Base-by-base conservation (phyloP, 1,140 invertebrate species). In the Philotrypesis tridentata region DNA sequence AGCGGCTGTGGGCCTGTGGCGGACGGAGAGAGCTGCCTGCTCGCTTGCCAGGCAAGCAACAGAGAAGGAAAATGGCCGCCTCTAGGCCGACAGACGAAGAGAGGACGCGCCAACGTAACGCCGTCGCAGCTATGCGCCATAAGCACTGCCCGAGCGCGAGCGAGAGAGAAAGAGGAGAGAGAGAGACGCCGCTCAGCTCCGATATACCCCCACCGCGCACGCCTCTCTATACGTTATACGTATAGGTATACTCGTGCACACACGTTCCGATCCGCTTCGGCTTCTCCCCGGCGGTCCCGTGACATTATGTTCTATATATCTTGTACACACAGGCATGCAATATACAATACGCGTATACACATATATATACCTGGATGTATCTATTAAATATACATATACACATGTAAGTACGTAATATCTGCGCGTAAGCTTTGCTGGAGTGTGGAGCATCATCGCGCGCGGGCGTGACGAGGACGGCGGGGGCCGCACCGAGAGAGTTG, bases 11-110 rank as follows among this genome's bases (percentile, higher is more conserved):
- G 27, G 17, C n/a, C n/a, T n/a, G n/a, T n/a, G n/a, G n/a, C n/a
- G n/a, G n/a, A n/a, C n/a, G n/a, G n/a, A n/a, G n/a, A n/a, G 27
- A 25, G 61, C 23, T 27, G 67, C 48, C 25, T 72, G 43, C 31
- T 48, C 31, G 23, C 65, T 37, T 29, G 40, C 33, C 23, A 21
- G 31, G 63, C 55, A 17, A 40, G 31, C n/a, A 82, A 82, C 80
- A 82, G 80, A 82, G 80, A 82, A 82, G 33, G 80, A 82, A 82
- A 82, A 82, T 82, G 80, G 80, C 80, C 55, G 80, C 78, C n/a
- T 0, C 71, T 60, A 65, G 55, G 72, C 73, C 65, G 40, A 27
- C 55, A 31, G 29, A 82, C 55, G 55, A 25, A 76, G 65, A 71
- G 80, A 77, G 14, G 60, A 61, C 60, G 60, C 60, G 60, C 21